Conservation (phyloP, 2,888 invertebrate species). For the Plutella xylostella region DNA sequence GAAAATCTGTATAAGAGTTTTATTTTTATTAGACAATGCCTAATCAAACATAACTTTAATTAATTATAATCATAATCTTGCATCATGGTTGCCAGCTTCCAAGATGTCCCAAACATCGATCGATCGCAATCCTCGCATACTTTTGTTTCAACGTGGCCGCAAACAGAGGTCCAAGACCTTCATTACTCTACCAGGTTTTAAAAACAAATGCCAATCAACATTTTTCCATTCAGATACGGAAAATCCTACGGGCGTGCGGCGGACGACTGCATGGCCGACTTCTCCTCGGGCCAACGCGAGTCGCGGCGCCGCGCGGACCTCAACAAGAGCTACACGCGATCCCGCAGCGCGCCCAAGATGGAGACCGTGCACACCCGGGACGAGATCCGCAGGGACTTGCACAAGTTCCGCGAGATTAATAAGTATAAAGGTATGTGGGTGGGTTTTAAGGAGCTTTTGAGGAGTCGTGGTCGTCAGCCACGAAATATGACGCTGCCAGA, state of each 20-base stretch:
- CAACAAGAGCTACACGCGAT: constrained; percentile 53
- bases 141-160: too few species aligned
- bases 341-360: constrained; percentile 69
- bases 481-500: too few species aligned
- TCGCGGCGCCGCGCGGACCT: constrained; percentile 48
- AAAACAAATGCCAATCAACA: background rate
- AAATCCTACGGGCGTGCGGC: constrained; percentile 70
- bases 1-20: too few species aligned
- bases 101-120: too few species aligned
- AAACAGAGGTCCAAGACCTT: background rate
- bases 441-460: too few species aligned
- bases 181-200: background rate
- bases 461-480: too few species aligned
- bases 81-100: too few species aligned
- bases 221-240: constrained; percentile 51
- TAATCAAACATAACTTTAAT: too few species aligned
- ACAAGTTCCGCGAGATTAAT: constrained; percentile 61
- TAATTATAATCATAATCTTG: too few species aligned
- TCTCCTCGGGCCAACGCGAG: constrained; percentile 55
- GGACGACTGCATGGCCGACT: constrained; percentile 71
- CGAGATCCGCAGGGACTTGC: constrained; percentile 61
- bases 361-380: constrained; percentile 66
- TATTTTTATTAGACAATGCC: too few species aligned
- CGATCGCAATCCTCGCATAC: background rate
- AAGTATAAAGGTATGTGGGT: constrained; percentile 66